Percentiles rank a stretch among this genome's conserved stretches.
phyloP scores from a whole-genome alignment of 2,888 invertebrate species.

The Drosophila buzzatii region DNA sequence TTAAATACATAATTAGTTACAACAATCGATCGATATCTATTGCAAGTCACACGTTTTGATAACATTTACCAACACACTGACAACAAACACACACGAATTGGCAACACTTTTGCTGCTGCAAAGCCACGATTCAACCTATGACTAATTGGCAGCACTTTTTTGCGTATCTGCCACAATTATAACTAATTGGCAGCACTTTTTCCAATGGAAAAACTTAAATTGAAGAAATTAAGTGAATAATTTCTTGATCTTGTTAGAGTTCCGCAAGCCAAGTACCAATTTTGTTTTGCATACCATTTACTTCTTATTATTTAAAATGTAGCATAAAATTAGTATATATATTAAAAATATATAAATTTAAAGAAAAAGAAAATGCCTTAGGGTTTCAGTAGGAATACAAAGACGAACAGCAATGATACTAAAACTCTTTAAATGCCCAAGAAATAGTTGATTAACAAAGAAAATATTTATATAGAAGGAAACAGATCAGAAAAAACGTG shows the following conservation, averaged over 20 bases:
- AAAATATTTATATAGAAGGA: conserved; percentile 1
- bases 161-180: not conserved
- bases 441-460: conserved; percentile 4
- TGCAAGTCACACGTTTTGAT: conserved; percentile 55
- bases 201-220: not conserved
- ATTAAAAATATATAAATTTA: conserved; percentile 13
- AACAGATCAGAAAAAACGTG: conserved; percentile 30
- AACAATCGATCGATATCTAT: conserved; percentile 47
- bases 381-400: conserved; percentile 74
- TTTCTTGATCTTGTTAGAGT: conserved; percentile 2
- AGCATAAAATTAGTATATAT: conserved; percentile 37
- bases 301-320: conserved; percentile 12
- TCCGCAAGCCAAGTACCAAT: conserved; percentile 14
- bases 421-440: conserved; percentile 24
- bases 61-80: not conserved
- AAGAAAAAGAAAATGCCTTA: conserved; percentile 61
- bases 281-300: conserved; percentile 19
- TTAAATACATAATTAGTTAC: conserved; percentile 33
- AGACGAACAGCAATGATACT: conserved; percentile 38
- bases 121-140: not conserved
- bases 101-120: conserved; percentile 15
- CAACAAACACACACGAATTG: conserved; percentile 20
- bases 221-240: not conserved
- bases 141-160: conserved; percentile 26
- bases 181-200: conserved; percentile 3